Evolutionary conservation across 2,113 vertebrate species (phyloP).

Genomic region (Brachyhypopomus gauderio): DNA sequence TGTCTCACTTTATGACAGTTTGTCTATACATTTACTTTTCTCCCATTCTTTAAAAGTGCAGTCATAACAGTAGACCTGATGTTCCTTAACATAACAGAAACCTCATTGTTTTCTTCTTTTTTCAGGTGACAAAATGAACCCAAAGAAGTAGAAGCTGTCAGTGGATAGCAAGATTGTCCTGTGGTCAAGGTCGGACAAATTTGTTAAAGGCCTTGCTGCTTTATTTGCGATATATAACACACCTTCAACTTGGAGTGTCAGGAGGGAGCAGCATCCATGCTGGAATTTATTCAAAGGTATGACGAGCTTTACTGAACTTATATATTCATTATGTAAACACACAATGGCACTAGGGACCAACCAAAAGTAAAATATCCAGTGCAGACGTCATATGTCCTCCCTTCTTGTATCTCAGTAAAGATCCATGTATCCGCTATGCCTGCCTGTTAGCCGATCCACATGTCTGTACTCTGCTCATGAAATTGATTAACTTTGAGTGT

Average conservation of each 20-base stretch:
- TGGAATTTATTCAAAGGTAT: slow-evolving; percentile 27
- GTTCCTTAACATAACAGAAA: neutral
- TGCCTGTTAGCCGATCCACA: no score
- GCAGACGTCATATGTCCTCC: neutral
- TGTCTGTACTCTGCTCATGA: no score
- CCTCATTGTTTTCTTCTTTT: neutral
- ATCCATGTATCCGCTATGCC: no score
- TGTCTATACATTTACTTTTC: neutral
- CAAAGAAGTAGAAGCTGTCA: no score
- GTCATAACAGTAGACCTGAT: neutral
- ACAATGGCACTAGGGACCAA: neutral
- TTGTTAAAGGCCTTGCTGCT: slow-evolving; percentile 21
- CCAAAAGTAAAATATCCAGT: neutral
- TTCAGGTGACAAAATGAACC: neutral
- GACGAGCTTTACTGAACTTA: neutral
- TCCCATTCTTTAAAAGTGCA: neutral
- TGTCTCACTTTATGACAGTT: neutral
- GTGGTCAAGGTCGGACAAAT: slow-evolving; percentile 21
- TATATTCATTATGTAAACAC: neutral
- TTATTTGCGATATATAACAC: slow-evolving; percentile 13
- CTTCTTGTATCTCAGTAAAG: neutral
- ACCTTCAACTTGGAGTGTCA: slow-evolving; percentile 18
- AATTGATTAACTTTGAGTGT: no score
- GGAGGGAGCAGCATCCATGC: slow-evolving; percentile 4
- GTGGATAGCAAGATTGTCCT: slow-evolving; percentile 34